Conservation (phyloP, 2,888 invertebrate species). For the Drosophila austrosaltans region DNA sequence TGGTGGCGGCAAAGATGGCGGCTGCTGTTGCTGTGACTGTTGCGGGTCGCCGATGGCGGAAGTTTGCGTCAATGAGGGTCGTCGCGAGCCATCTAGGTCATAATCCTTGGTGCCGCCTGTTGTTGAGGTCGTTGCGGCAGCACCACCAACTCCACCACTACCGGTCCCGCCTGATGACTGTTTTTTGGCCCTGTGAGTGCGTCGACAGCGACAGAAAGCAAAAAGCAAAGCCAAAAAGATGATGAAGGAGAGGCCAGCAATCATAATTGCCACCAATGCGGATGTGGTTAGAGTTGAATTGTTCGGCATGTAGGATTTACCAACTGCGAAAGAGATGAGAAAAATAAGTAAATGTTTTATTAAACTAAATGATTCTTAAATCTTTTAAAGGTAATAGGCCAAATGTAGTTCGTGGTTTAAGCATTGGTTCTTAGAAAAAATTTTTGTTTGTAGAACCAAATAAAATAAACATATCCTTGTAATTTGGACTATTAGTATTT, state of each 20-base stretch:
- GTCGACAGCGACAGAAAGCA: slow-evolving; percentile 77
- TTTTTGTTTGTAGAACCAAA: background rate
- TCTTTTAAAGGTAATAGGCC: background rate
- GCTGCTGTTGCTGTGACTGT: slow-evolving; percentile 40
- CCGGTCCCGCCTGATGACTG: slow-evolving; percentile 38
- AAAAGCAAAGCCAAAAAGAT: slow-evolving; percentile 67
- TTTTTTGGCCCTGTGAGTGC: slow-evolving; percentile 72
- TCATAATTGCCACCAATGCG: slow-evolving; percentile 76
- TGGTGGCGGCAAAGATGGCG: slow-evolving; percentile 74
- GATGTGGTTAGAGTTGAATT: slow-evolving; percentile 76
- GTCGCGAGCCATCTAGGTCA: slow-evolving; percentile 71
- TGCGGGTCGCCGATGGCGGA: slow-evolving; percentile 37
- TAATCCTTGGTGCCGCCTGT: slow-evolving; percentile 67
- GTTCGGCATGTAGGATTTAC: slow-evolving; percentile 78
- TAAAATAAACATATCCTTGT: background rate
- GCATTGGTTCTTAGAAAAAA: background rate
- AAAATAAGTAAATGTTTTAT: background rate
- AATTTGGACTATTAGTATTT: no score
- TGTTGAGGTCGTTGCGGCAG: slow-evolving; percentile 37
- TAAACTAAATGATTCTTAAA: background rate
- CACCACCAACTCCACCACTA: slow-evolving; percentile 43
- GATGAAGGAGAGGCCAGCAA: slow-evolving; percentile 72
- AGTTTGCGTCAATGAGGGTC: slow-evolving; percentile 62
- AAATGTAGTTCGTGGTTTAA: no score
- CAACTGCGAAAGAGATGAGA: slow-evolving; percentile 59